Evolutionary conservation across 2,113 vertebrate species (phyloP), one percentile per base, ranked within the genome.

Genomic region (Athene noctua): DNA sequence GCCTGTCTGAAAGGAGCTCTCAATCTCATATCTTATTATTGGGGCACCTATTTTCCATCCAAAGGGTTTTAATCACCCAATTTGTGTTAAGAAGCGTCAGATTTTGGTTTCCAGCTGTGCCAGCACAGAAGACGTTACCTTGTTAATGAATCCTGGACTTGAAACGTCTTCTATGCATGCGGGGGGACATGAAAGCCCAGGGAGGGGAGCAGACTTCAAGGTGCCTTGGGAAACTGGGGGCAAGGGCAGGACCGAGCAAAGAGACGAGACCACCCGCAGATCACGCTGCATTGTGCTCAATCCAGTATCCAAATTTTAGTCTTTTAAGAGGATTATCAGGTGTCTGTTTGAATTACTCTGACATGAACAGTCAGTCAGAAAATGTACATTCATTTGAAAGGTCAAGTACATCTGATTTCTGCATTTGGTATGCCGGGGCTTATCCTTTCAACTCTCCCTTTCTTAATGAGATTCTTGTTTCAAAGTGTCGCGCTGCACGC

Each of bases 341-440:
- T 97, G 95, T 96, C 97, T 97, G 91, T 96, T 97, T 91, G 96
- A 98, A 96, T 97, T 97, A 97, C 89, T 75, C 92, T 47, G 79
- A 92, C 94, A 86, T 4, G 91, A 96, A 87, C 47, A 93, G 82
- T 80, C 96, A 90, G 93, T 91, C 95, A 94, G 85, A 95, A 92
- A 92, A 95, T 29, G 74, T 96, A 86, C 91, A 74, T 94, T 97
- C 94, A 84, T 95, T 95, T 95, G 91, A 97, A 98, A 98, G 96
- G 97, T 97, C 97, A 97, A 95, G 89, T 96, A 71, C 86, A 90
- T 91, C 90, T 51, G 86, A 91, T 94, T 95, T 63, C 68, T 93
- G 65, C 47, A 8, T 73, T 96, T 85, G 94, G 79, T 91, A 65
- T 91, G 94, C 79, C 6, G 54, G 94, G 86, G 88, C 93, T 94